Conservation (phyloP, 2,888 invertebrate genomes). For the Euzophera pinguis region DNA sequence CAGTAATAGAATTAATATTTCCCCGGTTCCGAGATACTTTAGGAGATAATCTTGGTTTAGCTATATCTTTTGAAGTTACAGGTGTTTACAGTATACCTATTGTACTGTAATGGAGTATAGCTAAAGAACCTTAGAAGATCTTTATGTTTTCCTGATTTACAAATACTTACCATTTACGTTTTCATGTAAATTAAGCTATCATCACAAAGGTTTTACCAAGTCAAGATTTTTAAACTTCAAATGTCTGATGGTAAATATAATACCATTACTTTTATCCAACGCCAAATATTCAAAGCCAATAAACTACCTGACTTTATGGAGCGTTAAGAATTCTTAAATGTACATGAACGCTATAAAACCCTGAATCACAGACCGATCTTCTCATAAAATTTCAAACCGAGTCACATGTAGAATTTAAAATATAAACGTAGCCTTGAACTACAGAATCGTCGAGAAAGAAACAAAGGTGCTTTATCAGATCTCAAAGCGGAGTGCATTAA, state of each 20-base stretch:
- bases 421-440: constrained; percentile 39
- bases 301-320: neutral
- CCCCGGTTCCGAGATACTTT: neutral
- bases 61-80: too few species aligned
- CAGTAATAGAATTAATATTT: neutral
- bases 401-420: constrained; percentile 14
- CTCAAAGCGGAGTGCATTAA: constrained; percentile 45
- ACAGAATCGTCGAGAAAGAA: constrained; percentile 28
- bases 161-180: too few species aligned
- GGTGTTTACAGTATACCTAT: too few species aligned
- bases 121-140: too few species aligned
- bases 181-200: too few species aligned
- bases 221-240: too few species aligned
- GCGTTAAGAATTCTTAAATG: neutral
- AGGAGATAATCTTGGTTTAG: too few species aligned
- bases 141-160: too few species aligned
- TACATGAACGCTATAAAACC: neutral
- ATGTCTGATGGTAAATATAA: too few species aligned
- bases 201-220: too few species aligned
- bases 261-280: neutral
- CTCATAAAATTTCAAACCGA: constrained; percentile 2
- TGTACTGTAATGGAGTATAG: too few species aligned
- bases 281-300: neutral
- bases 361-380: constrained; percentile 1
- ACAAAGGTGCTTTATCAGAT: constrained; percentile 51